These are phyloP conservation scores for Ctenomys sociabilis DNA, from an alignment of 2,113 vertebrate genomes.

Conservation along the genomic window DNA sequence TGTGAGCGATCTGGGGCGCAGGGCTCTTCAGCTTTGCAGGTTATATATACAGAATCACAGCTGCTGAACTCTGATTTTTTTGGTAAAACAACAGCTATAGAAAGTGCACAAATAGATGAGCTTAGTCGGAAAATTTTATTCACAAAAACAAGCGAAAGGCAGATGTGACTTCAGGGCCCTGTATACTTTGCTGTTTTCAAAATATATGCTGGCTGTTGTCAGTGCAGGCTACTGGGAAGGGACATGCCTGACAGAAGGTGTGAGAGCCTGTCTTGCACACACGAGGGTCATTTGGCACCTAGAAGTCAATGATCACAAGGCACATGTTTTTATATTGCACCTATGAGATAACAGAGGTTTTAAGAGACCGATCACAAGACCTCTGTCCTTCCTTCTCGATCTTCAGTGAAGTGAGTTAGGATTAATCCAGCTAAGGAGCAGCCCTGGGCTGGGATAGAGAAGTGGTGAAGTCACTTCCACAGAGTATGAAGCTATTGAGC, in stretches of 20 bases:
- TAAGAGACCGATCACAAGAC: not conserved
- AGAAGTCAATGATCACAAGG: too few relatives aligned
- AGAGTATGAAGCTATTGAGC: rapidly evolving
- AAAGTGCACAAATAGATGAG: rapidly evolving
- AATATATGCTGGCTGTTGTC: not conserved
- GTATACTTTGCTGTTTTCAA: not conserved
- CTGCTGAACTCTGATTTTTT: not conserved
- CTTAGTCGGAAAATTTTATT: not conserved
- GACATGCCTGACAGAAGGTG: rapidly evolving
- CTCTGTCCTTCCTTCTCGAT: not conserved
- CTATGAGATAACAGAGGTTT: not conserved
- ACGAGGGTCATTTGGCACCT: not conserved
- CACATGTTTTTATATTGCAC: not conserved
- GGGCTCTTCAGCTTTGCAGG: not conserved
- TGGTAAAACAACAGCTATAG: not conserved
- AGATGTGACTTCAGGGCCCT: not conserved
- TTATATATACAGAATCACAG: rapidly evolving
- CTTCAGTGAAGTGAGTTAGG: not conserved
- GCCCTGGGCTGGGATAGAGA: not conserved
- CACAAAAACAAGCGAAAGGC: not conserved
- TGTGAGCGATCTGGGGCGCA: not conserved
- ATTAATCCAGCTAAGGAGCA: not conserved
- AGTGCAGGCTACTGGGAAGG: rapidly evolving
- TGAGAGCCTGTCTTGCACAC: rapidly evolving
- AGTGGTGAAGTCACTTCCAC: not conserved